Conservation (phyloP, 2,797 vertebrate genomes). For the Forpus xanthops region DNA sequence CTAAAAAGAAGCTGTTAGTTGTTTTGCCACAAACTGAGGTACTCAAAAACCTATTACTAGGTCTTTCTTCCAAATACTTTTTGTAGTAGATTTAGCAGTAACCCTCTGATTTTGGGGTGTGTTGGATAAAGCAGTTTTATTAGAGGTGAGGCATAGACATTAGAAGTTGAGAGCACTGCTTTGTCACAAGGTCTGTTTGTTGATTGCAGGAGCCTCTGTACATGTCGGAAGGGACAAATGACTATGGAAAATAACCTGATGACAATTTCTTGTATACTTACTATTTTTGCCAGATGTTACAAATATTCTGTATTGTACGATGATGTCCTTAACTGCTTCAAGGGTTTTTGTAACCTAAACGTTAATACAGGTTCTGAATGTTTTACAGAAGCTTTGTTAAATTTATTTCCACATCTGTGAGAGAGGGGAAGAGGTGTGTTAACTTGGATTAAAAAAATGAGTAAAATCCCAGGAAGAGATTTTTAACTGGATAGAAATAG, state of each 20-base stretch:
- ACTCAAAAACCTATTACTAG: background rate
- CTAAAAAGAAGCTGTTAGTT: background rate
- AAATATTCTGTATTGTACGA: background rate
- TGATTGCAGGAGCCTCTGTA: background rate
- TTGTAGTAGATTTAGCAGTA: background rate
- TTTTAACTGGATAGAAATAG: background rate
- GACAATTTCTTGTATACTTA: background rate
- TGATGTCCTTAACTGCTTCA: background rate
- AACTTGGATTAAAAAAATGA: background rate
- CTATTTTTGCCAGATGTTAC: background rate
- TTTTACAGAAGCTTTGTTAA: background rate
- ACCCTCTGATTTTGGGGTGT: background rate
- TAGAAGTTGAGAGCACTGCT: background rate
- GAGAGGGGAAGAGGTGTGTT: background rate
- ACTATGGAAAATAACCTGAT: background rate
- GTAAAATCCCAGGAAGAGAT: background rate
- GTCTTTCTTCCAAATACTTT: background rate
- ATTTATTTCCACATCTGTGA: background rate
- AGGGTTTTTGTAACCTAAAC: background rate
- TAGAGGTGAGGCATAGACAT: background rate
- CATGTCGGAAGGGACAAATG: background rate
- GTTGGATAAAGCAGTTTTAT: background rate
- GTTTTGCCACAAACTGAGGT: background rate
- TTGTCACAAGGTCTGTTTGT: background rate
- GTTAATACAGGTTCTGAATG: background rate